Evolutionary conservation across 2,888 invertebrate species (phyloP).

Genomic region (Eulithis prunata): DNA sequence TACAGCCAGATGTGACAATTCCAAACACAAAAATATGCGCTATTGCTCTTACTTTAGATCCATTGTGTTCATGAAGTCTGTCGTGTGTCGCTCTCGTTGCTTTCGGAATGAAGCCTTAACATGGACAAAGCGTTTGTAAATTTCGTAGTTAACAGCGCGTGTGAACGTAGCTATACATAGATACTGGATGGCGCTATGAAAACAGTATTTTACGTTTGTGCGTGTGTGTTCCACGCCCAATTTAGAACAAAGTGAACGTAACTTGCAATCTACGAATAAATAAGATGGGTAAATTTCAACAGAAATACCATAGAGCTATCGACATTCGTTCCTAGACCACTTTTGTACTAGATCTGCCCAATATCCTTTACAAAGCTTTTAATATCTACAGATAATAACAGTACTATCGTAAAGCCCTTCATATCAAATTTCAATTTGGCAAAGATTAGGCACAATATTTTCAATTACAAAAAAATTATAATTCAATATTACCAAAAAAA

Average conservation of each 20-base stretch:
- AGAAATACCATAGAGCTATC: too few species aligned
- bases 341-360: too few species aligned
- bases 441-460: too few species aligned
- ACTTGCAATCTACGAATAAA: too few species aligned
- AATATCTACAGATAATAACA: too few species aligned
- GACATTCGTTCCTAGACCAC: too few species aligned
- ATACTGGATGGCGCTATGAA: background rate
- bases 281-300: too few species aligned
- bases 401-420: too few species aligned
- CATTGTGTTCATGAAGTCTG: background rate
- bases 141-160: constrained; percentile 25
- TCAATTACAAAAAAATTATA: too few species aligned
- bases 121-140: constrained; percentile 22
- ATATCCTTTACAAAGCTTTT: too few species aligned
- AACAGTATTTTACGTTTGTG: constrained; percentile 1
- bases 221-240: background rate
- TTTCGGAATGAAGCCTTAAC: constrained; percentile 6
- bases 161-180: constrained; percentile 16
- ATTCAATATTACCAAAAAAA: too few species aligned
- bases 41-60: background rate
- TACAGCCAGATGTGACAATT: background rate
- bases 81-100: background rate
- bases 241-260: background rate
- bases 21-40: background rate
- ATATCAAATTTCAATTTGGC: too few species aligned